Conservation (phyloP, 1,140 invertebrate genomes). For the Andrena cerasifolii region DNA sequence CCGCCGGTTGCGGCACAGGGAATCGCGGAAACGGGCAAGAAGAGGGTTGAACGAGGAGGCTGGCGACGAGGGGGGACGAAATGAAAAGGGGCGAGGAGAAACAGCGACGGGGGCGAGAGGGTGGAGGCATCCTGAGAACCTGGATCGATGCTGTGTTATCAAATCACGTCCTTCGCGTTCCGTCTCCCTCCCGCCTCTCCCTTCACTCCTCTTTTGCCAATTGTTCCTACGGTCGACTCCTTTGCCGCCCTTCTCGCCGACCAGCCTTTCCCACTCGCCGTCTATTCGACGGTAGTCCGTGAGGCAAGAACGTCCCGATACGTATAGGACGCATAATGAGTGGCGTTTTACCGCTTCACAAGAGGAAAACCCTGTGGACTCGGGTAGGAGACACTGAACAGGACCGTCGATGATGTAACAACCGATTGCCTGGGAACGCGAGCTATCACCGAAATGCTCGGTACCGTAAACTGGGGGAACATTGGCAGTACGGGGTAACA, state of each 20-base stretch:
- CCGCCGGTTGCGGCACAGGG: constrained; percentile 36
- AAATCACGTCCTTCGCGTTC: constrained; percentile 62
- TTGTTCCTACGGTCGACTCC: constrained; percentile 30
- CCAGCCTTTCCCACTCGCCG: no score
- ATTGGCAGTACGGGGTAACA: no score
- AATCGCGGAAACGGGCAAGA: constrained; percentile 45
- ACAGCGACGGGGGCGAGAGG: constrained; percentile 47
- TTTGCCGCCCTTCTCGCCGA: constrained; percentile 17
- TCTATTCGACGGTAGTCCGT: not conserved
- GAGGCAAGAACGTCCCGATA: no score
- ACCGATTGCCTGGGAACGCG: not conserved
- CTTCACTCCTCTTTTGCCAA: constrained; percentile 25
- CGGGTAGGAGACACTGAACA: no score
- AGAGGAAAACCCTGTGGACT: no score
- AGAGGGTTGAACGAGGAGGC: not conserved
- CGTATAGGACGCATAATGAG: no score
- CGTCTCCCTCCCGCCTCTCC: not conserved
- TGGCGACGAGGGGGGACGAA: not conserved
- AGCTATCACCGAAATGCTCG: constrained; percentile 13
- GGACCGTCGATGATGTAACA: constrained; percentile 8
- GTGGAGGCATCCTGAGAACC: constrained; percentile 58
- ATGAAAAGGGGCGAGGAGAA: constrained; percentile 1
- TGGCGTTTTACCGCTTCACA: no score
- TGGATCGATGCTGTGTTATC: constrained; percentile 69
- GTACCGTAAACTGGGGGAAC: no score